A percentile compares a stretch with the other conserved stretches of the same genome.
Evolutionary conservation across 2,797 vertebrate genomes (phyloP).

Genomic region (Pseudotriccus pelzelni): DNA sequence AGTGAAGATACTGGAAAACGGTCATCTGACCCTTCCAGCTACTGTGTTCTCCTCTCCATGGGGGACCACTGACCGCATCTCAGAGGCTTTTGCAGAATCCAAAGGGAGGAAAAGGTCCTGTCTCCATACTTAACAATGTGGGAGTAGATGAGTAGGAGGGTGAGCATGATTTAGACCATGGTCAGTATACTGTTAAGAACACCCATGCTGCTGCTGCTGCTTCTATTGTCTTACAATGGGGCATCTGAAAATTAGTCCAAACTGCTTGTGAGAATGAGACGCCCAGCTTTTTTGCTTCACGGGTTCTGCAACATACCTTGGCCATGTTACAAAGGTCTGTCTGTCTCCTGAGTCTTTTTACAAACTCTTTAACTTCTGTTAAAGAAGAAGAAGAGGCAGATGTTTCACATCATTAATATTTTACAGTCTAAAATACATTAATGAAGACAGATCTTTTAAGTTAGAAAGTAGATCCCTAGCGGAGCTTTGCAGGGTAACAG

Average conservation of each 20-base stretch:
- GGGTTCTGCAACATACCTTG: constrained; percentile 59
- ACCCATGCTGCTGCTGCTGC: background rate
- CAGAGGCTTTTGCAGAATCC: background rate
- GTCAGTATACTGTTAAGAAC: background rate
- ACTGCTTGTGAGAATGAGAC: background rate
- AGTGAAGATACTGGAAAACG: background rate
- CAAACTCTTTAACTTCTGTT: constrained; percentile 72
- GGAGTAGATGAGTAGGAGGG: background rate
- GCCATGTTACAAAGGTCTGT: constrained; percentile 73
- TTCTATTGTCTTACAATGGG: background rate
- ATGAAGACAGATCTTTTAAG: background rate
- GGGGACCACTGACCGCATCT: background rate
- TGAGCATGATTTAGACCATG: background rate
- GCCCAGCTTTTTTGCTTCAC: background rate
- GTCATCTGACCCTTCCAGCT: background rate
- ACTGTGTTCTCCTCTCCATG: background rate
- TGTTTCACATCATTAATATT: background rate
- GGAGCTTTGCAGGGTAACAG: background rate
- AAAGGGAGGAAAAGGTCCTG: background rate
- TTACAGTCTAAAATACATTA: background rate
- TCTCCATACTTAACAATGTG: background rate
- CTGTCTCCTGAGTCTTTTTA: constrained; percentile 73
- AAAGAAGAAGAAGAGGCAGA: constrained; percentile 4
- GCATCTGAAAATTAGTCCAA: background rate
- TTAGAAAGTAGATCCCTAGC: background rate